A percentile compares a stretch with the other conserved stretches of the same genome.
Conservation (phyloP, 2,888 invertebrate species). For the Eucriotettix oculatus region DNA sequence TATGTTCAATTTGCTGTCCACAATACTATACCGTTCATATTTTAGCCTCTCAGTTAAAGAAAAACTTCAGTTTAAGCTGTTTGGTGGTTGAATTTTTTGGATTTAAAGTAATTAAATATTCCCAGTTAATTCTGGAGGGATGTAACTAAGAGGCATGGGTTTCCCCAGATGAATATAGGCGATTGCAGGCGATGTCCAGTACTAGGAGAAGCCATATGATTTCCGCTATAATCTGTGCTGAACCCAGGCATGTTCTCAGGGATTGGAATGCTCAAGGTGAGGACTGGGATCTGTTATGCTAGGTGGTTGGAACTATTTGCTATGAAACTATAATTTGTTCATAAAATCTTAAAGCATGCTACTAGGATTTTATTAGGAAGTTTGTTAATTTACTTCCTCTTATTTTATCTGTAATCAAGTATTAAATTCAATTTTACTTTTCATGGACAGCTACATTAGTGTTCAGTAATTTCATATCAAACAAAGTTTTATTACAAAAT, state of each 20-base stretch:
- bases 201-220: conserved; percentile 19
- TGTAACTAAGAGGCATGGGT: conserved; percentile 1
- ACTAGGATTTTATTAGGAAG: neutral
- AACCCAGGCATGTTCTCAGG: conserved; percentile 9
- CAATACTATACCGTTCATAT: too few relatives aligned
- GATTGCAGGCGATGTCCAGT: conserved; percentile 16
- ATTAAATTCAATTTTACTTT: neutral
- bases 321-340: neutral
- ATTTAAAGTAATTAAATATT: neutral
- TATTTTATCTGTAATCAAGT: neutral
- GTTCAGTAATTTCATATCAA: too few relatives aligned
- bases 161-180: conserved; percentile 22
- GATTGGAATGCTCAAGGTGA: conserved; percentile 13
- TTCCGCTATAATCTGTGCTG: conserved; percentile 16
- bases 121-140: neutral
- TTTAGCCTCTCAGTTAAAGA: too few relatives aligned
- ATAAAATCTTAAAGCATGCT: neutral
- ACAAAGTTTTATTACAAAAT: too few relatives aligned
- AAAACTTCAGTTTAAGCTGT: too few relatives aligned
- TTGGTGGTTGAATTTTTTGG: too few relatives aligned
- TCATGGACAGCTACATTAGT: too few relatives aligned
- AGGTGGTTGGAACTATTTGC: neutral
- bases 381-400: neutral
- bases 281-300: neutral
- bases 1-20: too few relatives aligned